These are phyloP conservation scores for Macrostomum lignano DNA, from an alignment of 1,140 invertebrate genomes.

Conservation along the genomic window DNA sequence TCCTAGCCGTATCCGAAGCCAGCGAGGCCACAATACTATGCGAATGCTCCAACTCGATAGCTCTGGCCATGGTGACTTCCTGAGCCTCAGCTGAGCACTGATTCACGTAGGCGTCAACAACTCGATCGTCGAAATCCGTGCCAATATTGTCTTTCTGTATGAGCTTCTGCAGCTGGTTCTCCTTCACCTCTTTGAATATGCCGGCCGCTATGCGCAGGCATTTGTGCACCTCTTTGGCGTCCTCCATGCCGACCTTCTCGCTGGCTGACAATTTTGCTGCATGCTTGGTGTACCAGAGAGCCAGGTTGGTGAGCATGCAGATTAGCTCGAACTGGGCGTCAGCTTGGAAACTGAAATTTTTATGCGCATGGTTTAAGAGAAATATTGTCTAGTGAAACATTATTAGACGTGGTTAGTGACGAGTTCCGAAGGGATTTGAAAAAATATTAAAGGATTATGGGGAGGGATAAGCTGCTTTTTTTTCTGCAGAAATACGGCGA, in stretches of 20 bases:
- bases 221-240: slow-evolving; percentile 40
- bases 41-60: slow-evolving; percentile 41
- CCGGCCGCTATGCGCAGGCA: slow-evolving; percentile 38
- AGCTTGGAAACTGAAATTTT: slow-evolving; percentile 29
- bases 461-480: too few species aligned
- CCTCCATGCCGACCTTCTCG: slow-evolving; percentile 37
- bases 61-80: slow-evolving; percentile 42
- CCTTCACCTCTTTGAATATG: slow-evolving; percentile 31
- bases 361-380: too few species aligned
- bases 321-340: slow-evolving; percentile 38
- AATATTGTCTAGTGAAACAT: too few species aligned
- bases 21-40: slow-evolving; percentile 36
- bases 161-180: slow-evolving; percentile 21
- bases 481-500: too few species aligned
- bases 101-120: slow-evolving; percentile 37
- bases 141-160: slow-evolving; percentile 29
- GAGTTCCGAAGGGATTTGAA: too few species aligned
- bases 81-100: slow-evolving; percentile 44
- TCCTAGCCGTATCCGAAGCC: slow-evolving; percentile 37
- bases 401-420: too few species aligned
- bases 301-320: slow-evolving; percentile 36
- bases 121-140: slow-evolving; percentile 35
- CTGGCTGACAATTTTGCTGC: slow-evolving; percentile 38
- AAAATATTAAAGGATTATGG: too few species aligned
- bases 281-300: slow-evolving; percentile 42